Evolutionary conservation across 2,888 invertebrate species (phyloP), one percentile per base, ranked within the genome.

Genomic region (Cephus runcator): DNA sequence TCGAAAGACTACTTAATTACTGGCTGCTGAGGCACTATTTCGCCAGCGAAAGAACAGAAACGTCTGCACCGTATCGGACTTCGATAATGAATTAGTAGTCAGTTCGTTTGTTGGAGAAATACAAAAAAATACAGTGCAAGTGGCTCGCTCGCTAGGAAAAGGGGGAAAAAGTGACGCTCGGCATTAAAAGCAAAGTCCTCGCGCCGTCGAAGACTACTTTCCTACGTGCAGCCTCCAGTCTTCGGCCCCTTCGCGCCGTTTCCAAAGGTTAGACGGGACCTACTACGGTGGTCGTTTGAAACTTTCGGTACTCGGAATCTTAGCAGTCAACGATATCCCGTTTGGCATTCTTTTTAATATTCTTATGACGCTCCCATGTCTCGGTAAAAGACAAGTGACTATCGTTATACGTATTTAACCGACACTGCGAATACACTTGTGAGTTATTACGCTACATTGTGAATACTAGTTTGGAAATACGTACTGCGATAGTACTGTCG

Each of bases 151-250:
- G 3, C 69, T 12, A n/a, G 12, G 23, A 56, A 30, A 33, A 12
- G 77, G 69, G 75, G 76, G 76, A 80, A 81, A 81, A 83, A 83
- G 80, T 85, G 82, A 80, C 81, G 81, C 80, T 77, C 73, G 81
- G 81, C 79, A 82, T 85, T 86, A 86, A 84, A 80, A 6, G 23
- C 9, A 23, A 56, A 23, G 23, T 23, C 56, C 56, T 56, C 9
- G 23, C 2, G 73, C 78, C 79, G 68, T 34, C 30, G 73, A 78
- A 81, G 83, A 83, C 83, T 85, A 82, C 81, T 81, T 80, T 31
- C 69, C 69, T 77, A 69, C 71, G 15, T 71, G 34, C 30, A 71
- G 15, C 11, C 34, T 15, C 0, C 6, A 31, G 71, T 30, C 71
- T 56, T 15, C 9, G 23, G 15, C 0, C 15, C 15, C 15, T 40